These are phyloP conservation scores for Platycercus adscitus DNA, from an alignment of 2,113 vertebrate genomes.

Conservation along the genomic window DNA sequence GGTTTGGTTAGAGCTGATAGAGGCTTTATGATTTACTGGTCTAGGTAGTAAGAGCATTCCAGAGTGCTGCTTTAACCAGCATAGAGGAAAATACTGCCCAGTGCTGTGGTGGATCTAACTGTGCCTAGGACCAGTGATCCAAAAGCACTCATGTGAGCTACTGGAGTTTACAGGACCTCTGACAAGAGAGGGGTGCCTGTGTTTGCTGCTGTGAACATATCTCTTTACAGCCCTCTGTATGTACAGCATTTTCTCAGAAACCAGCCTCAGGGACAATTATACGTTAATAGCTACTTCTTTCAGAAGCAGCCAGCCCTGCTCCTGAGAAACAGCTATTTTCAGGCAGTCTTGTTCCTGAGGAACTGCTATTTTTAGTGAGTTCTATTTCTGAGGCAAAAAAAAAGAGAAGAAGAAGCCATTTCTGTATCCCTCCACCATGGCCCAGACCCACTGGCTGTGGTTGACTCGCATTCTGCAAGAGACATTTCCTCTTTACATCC, in stretches of 20 bases:
- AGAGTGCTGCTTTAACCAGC: neutral
- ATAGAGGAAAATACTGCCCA: neutral
- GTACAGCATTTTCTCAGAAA: conserved; percentile 56
- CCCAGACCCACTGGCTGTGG: conserved; percentile 57
- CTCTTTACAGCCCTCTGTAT: conserved; percentile 41
- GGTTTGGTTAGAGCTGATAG: neutral
- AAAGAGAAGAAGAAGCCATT: conserved; percentile 17
- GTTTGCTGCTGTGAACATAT: conserved; percentile 1
- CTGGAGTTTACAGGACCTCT: conserved; percentile 6
- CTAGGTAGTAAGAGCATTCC: neutral
- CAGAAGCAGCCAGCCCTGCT: conserved; percentile 66
- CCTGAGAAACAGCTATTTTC: conserved; percentile 74
- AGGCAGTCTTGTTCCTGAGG: conserved; percentile 68
- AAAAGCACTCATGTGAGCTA: neutral
- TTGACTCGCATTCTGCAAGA: conserved; percentile 26
- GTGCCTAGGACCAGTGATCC: neutral
- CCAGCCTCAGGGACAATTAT: conserved; percentile 72
- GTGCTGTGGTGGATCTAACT: neutral
- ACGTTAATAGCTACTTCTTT: conserved; percentile 74
- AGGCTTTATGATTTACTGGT: neutral
- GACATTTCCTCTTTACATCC: conserved; percentile 42
- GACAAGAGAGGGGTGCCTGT: neutral
- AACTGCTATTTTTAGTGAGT: conserved; percentile 74
- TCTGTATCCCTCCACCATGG: conserved; percentile 58
- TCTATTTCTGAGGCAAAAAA: conserved; percentile 65